Evolutionary conservation across 2,888 invertebrate species (phyloP).

Genomic region (Athrips mouffetella): DNA sequence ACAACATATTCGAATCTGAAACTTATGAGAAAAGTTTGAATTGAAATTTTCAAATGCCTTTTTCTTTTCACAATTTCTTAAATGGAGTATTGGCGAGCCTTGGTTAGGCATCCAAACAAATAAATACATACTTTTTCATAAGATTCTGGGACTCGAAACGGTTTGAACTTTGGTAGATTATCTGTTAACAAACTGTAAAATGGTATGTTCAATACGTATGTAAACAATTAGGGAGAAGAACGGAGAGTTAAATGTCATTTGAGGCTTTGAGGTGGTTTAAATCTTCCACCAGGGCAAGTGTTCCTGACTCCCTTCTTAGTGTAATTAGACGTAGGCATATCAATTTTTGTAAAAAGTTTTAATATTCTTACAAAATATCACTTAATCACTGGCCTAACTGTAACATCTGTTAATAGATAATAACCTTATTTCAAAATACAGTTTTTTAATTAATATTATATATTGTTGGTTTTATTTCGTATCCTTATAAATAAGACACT

Average conservation of each 20-base stretch:
- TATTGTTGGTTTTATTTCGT: constrained; percentile 23
- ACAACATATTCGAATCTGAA: constrained; percentile 23
- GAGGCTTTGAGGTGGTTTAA: no score
- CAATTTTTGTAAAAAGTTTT: constrained; percentile 65
- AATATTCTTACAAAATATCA: constrained; percentile 59
- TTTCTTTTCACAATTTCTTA: no score
- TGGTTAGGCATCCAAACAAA: no score
- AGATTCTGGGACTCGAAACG: constrained; percentile 29
- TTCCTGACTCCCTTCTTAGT: no score
- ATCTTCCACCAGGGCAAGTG: no score
- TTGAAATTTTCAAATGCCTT: no score
- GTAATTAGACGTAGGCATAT: constrained; percentile 63
- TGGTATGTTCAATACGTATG: constrained; percentile 28
- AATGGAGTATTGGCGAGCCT: no score
- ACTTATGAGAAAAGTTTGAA: background rate
- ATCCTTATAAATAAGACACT: no score
- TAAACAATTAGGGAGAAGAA: background rate
- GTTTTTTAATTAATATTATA: constrained; percentile 52
- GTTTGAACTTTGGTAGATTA: constrained; percentile 73
- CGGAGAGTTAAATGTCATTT: no score
- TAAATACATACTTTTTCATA: background rate
- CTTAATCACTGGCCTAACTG: constrained; percentile 70
- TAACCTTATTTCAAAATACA: constrained; percentile 77
- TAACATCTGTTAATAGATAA: constrained; percentile 77
- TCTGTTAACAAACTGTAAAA: constrained; percentile 61